Base-by-base conservation (phyloP, 2,113 vertebrate species). In the Podiceps cristatus region DNA sequence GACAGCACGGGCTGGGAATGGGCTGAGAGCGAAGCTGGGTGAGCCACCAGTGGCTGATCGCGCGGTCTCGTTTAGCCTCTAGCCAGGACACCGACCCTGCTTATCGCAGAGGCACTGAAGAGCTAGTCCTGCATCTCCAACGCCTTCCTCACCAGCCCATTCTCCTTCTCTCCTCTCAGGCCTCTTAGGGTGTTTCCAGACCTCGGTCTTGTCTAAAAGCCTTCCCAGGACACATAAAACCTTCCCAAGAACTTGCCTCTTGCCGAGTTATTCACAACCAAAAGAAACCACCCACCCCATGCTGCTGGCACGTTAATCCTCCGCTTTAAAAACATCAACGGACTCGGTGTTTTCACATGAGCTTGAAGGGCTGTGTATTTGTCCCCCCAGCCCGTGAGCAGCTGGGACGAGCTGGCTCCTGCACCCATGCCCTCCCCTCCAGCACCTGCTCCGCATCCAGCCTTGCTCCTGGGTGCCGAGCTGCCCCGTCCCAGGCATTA, bases 401-500 rank as follows among this genome's bases (percentile, higher is more conserved):
- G 35, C 16, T 58, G 82, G 27, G 66, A 69, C 47, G 49, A 79
- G 49, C 56, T 4, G 1, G n/a, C 13, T 77, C 33, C 60, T n/a
- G 18, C 0, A 0, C 17, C 28, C n/a, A 40, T 0, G 4, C 31
- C 16, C 1, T 37, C 29, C 14, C 25, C n/a, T 85, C 37, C 27
- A 52, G 42, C 12, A 74, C 20, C 18, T 75, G 44, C 50, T 77
- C 62, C 27, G 3, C 0, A 0, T 47, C 71, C 71, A 95, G 53
- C 75, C 58, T 69, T 69, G 45, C 50, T 10, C 37, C 17, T 13
- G 23, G 25, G 16, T 85, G 35, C 40, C 0, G 0, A 91, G 50
- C 49, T 63, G 62, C 40, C 23, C 42, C 1, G 2, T 25, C 24
- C n/a, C 2, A 3, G 71, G 33, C 0, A 6, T 68, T 56, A 52